Evolutionary conservation across 2,888 invertebrate genomes (phyloP), one percentile per base, ranked within the genome.

Genomic region (Hofmannophila pseudospretella): DNA sequence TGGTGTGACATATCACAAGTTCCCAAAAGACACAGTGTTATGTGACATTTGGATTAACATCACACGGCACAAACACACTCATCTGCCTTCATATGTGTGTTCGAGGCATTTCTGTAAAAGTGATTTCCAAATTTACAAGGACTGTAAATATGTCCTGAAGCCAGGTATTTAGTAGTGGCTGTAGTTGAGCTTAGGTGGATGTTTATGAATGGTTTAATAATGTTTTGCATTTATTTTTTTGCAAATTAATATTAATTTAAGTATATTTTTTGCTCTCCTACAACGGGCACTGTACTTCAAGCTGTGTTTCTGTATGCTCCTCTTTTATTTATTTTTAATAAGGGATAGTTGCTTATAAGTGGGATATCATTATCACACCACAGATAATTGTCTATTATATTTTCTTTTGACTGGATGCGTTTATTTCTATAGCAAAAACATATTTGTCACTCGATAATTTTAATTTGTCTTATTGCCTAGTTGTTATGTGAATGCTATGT

Each of bases 1-100:
- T 48, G 93, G 93, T 44, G 91, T 94, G 22, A 93, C 93, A 23
- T 92, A 92, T 61, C 94, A 94, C 68, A 93, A 92, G 54, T 91
- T 92, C 58, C 94, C 94, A 1, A 89, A 90, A 66, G 90, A 93
- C 63, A 62, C 76, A 13, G 79, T 79, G 39, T 81, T 91, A 39
- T 80, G 90, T 37, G 82, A 88, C 32, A 88, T 85, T 65, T 94
- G 94, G 94, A 79, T 91, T 36, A 74, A 77, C n/a, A 88, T 90
- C 53, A 91, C 92, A 54, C 89, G 85, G 20, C 86, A 89, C 32
- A 84, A 84, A 41, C n/a, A 9, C 3, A 86, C 88, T 49, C 87
- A 88, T 13, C 81, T 81, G 62, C 87, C 89, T 39, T 88, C 89
- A 32, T 90, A 91, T 67, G 91, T 94, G 20, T 94, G 94, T 64